A percentile compares a stretch with the other conserved stretches of the same genome.
Evolutionary conservation across 2,888 invertebrate genomes (phyloP).

Genomic region (Spialia ferax): DNA sequence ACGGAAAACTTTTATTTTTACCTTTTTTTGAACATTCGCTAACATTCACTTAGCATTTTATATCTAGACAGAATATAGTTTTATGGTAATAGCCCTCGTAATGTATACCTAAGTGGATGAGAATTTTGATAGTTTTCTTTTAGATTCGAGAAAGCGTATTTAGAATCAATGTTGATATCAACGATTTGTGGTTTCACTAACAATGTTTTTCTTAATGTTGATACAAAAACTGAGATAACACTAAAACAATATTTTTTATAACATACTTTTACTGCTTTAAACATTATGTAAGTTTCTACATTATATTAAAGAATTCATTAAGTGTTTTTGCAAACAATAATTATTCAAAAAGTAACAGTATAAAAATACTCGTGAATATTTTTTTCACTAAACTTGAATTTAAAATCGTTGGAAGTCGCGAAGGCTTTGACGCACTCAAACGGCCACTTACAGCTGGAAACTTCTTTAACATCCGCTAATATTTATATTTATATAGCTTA

Average conservation of each 20-base stretch:
- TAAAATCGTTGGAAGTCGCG: conserved; percentile 61
- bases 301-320: neutral
- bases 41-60: conserved; percentile 8
- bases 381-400: conserved; percentile 51
- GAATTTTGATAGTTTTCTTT: neutral
- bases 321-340: neutral
- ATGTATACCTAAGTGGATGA: neutral
- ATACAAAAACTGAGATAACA: too few relatives aligned
- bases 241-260: too few relatives aligned
- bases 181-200: too few relatives aligned
- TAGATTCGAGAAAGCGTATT: too few relatives aligned
- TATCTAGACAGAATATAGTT: neutral
- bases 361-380: neutral
- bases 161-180: too few relatives aligned
- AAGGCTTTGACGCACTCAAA: conserved; percentile 74
- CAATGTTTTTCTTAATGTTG: too few relatives aligned
- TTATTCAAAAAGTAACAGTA: neutral
- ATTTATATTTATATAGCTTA: conserved; percentile 57
- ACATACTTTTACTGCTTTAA: neutral
- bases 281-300: neutral
- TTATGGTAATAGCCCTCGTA: neutral
- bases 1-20: conserved; percentile 62
- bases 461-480: conserved; percentile 58
- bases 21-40: conserved; percentile 24
- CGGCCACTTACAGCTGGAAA: conserved; percentile 73